phyloP scores from a whole-genome alignment of 2,113 vertebrate genomes.

The Monopterus albus region DNA sequence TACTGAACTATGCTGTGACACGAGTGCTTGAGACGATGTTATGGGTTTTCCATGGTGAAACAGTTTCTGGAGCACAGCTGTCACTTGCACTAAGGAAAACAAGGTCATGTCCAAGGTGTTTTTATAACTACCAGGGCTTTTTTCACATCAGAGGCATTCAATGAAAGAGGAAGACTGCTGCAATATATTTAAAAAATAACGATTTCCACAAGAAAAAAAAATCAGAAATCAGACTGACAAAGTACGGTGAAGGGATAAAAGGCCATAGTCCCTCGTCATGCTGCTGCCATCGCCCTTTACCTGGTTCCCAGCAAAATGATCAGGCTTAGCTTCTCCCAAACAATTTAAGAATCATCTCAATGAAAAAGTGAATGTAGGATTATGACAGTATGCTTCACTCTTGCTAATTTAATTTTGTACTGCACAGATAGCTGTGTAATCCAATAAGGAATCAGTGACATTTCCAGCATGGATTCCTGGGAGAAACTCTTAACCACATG shows the following conservation, averaged over 20 bases:
- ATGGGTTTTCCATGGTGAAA: background rate
- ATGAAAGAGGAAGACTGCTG: background rate
- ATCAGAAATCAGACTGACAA: background rate
- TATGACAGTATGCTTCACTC: background rate
- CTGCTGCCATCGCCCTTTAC: background rate
- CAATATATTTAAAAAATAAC: background rate
- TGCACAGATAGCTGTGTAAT: background rate
- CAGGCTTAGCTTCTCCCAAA: background rate
- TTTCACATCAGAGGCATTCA: too few species aligned
- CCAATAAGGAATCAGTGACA: background rate
- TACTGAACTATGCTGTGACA: constrained; percentile 10
- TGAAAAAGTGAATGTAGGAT: background rate
- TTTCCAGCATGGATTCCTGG: background rate
- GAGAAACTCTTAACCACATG: background rate
- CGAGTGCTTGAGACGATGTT: background rate
- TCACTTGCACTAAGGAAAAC: background rate
- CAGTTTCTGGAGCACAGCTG: background rate
- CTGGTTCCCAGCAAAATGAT: background rate
- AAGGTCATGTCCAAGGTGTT: background rate
- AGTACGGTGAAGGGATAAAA: background rate
- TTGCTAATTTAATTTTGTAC: background rate
- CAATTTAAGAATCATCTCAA: background rate
- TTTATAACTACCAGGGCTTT: background rate
- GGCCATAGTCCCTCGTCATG: background rate
- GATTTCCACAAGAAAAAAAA: background rate